These are phyloP conservation scores for Centroberyx gerrardi DNA, from an alignment of 2,797 vertebrate genomes.

Conservation along the genomic window DNA sequence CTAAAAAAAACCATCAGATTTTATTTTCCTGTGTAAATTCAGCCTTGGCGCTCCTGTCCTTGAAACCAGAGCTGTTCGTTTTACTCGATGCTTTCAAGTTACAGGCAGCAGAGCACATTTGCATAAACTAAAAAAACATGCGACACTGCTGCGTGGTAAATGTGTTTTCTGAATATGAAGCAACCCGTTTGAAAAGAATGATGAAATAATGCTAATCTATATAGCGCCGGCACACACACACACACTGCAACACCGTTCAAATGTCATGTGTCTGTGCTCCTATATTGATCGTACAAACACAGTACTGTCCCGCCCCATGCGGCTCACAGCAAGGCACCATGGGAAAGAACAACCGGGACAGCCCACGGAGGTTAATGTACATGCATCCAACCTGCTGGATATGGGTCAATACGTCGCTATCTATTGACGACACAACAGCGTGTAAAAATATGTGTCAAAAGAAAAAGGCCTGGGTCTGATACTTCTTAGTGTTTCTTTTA, in stretches of 20 bases:
- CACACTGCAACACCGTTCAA: constrained; percentile 51
- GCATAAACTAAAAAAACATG: constrained; percentile 30
- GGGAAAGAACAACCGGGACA: constrained; percentile 49
- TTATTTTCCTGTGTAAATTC: constrained; percentile 41
- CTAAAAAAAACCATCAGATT: constrained; percentile 10
- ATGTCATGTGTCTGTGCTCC: constrained; percentile 53
- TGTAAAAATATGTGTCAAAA: constrained; percentile 8
- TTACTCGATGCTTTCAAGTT: constrained; percentile 49
- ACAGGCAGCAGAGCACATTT: constrained; percentile 21
- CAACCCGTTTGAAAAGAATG: constrained; percentile 33
- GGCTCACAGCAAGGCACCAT: constrained; percentile 40
- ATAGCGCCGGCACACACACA: constrained; percentile 6
- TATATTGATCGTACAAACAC: constrained; percentile 60
- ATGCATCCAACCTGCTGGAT: constrained; percentile 48
- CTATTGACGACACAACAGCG: constrained; percentile 42
- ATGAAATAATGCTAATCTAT: constrained; percentile 29
- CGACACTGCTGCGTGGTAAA: constrained; percentile 26
- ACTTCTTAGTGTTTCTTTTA: not conserved
- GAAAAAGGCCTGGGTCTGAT: constrained; percentile 18
- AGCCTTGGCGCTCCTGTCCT: constrained; percentile 49
- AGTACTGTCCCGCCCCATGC: not conserved
- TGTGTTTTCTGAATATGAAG: constrained; percentile 29
- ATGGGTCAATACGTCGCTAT: constrained; percentile 39
- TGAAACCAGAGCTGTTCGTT: constrained; percentile 56
- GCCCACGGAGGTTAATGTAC: constrained; percentile 58